phyloP scores from a whole-genome alignment of 2,888 invertebrate species.

The Drosophila anomelani region DNA sequence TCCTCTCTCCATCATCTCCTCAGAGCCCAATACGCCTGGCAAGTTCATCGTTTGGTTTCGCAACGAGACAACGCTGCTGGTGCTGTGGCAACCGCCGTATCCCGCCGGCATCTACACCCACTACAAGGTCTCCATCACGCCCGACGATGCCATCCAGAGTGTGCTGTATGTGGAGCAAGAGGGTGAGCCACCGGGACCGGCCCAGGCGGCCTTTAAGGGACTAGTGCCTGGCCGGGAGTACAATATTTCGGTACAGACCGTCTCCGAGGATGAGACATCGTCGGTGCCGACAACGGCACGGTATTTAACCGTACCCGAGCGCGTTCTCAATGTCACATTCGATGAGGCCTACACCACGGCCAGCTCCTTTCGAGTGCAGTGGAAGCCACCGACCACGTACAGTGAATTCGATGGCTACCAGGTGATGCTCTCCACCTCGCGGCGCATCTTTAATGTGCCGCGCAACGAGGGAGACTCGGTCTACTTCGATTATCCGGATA shows the following conservation, averaged over 20 bases:
- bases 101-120: constrained; percentile 96
- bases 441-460: constrained; percentile 88
- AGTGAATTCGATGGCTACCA: constrained; percentile 97
- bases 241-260: constrained; percentile 97
- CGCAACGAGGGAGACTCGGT: constrained; percentile 87
- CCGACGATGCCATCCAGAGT: constrained; percentile 94
- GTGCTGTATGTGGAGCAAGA: constrained; percentile 96
- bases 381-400: constrained; percentile 93
- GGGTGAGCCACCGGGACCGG: constrained; percentile 97
- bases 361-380: constrained; percentile 91
- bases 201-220: constrained; percentile 97
- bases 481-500: constrained; percentile 90
- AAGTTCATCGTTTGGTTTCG: constrained; percentile 98
- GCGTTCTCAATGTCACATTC: constrained; percentile 93
- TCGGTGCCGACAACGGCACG: constrained; percentile 96
- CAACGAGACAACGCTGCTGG: constrained; percentile 96
- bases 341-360: constrained; percentile 90
- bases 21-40: constrained; percentile 96
- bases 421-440: constrained; percentile 89
- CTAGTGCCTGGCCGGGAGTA: constrained; percentile 95
- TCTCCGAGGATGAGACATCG: constrained; percentile 95
- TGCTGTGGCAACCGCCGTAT: constrained; percentile 97
- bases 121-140: constrained; percentile 96
- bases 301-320: constrained; percentile 95
- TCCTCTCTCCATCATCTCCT: neutral